Conservation (phyloP, 1,140 invertebrate species). For the Drosophila bocki region DNA sequence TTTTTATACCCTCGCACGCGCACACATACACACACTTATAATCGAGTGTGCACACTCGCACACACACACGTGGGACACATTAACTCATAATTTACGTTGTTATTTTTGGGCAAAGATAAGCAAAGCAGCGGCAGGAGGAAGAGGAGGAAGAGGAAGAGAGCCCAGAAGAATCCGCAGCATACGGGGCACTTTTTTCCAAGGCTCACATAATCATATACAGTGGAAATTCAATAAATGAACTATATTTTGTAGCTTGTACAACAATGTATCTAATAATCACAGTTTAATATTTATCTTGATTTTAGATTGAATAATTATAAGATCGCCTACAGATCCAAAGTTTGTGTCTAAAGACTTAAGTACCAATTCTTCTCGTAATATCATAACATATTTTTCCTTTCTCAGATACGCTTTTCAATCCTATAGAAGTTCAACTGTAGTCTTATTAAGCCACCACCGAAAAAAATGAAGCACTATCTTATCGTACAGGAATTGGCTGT, state of each 20-base stretch:
- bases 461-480: slow-evolving; percentile 30
- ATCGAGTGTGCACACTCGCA: slow-evolving; percentile 23
- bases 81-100: slow-evolving; percentile 83
- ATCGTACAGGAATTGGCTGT: slow-evolving; percentile 35
- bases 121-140: slow-evolving; percentile 7
- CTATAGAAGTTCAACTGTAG: slow-evolving; percentile 12
- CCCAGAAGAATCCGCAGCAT: slow-evolving; percentile 54
- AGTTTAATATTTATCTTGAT: not conserved
- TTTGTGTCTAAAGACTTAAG: no score
- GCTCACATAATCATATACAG: slow-evolving; percentile 33
- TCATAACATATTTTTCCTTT: not conserved
- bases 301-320: no score
- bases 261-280: not conserved
- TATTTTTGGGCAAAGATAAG: slow-evolving; percentile 78
- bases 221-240: not conserved
- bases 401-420: not conserved
- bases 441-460: slow-evolving; percentile 31
- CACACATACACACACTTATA: slow-evolving; percentile 24
- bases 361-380: not conserved
- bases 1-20: slow-evolving; percentile 62
- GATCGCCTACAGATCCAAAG: no score
- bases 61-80: slow-evolving; percentile 53
- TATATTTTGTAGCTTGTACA: no score
- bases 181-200: slow-evolving; percentile 50
- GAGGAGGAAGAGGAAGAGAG: slow-evolving; percentile 6